Conservation (phyloP, 1,140 invertebrate genomes). For the Drosophila dunni region DNA sequence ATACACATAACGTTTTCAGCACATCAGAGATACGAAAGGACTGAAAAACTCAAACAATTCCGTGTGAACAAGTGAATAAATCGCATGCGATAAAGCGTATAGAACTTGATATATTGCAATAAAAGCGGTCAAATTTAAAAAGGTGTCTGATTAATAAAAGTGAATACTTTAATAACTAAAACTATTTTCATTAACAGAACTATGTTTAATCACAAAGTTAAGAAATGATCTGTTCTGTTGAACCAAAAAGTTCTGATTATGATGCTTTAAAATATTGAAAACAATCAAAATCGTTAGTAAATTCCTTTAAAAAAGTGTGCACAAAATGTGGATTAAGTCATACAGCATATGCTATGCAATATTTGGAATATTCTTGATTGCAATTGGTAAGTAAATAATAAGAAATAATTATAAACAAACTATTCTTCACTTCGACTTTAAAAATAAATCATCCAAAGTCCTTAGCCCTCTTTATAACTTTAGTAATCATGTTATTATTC, state of each 20-base stretch:
- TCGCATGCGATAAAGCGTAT: conserved; percentile 35
- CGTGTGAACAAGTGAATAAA: conserved; percentile 44
- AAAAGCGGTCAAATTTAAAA: conserved; percentile 8
- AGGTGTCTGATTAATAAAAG: background rate
- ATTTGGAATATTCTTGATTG: conserved; percentile 41
- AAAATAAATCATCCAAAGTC: background rate
- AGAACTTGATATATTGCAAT: conserved; percentile 6
- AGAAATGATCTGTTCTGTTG: conserved; percentile 21
- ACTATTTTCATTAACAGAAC: conserved; percentile 6
- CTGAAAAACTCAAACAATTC: conserved; percentile 14
- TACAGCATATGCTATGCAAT: conserved; percentile 49
- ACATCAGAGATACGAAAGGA: conserved; percentile 63
- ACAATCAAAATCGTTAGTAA: conserved; percentile 2
- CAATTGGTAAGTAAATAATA: conserved; percentile 56
- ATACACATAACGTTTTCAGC: conserved; percentile 52
- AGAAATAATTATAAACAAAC: too few species aligned
- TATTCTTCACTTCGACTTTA: background rate
- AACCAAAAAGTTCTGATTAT: conserved; percentile 7
- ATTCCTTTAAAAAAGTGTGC: background rate
- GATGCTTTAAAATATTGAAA: conserved; percentile 46
- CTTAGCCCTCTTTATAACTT: background rate
- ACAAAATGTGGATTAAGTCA: conserved; percentile 66
- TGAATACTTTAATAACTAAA: background rate
- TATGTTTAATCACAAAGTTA: conserved; percentile 32
- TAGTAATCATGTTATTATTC: background rate